Evolutionary conservation across 2,888 invertebrate genomes (phyloP).

Genomic region (Platycnemis pennipes): DNA sequence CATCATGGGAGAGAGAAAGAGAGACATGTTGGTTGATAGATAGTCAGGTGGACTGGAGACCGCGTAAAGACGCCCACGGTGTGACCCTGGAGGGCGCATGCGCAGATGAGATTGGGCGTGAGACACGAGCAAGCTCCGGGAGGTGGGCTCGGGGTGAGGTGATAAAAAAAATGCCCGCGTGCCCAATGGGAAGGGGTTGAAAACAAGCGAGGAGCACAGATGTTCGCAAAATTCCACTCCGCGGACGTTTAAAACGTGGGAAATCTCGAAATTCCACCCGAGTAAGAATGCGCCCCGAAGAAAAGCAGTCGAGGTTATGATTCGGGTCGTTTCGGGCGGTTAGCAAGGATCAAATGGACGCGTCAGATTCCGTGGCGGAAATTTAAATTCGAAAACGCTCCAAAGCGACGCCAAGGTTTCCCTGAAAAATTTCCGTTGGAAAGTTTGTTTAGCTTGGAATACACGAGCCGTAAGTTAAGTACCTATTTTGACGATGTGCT

Average conservation of each 20-base stretch:
- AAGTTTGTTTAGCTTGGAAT: not conserved
- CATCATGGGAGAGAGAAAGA: not conserved
- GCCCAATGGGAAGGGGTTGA: not conserved
- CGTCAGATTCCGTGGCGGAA: not conserved
- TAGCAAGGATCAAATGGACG: not conserved
- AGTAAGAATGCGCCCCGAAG: not conserved
- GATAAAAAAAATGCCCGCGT: not conserved
- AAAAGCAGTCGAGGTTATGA: not conserved
- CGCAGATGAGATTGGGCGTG: not conserved
- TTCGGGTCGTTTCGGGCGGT: not conserved
- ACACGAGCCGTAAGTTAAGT: too few species aligned
- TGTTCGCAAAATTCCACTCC: not conserved
- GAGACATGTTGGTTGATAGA: too few species aligned
- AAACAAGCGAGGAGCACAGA: not conserved
- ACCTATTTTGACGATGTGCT: too few species aligned
- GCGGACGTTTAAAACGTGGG: not conserved
- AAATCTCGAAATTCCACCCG: not conserved
- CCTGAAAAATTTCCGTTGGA: not conserved
- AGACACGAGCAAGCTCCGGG: not conserved
- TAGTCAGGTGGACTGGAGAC: not conserved
- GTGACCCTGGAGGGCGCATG: slow-evolving; percentile 7
- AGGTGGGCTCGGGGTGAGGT: not conserved
- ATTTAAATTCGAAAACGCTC: not conserved
- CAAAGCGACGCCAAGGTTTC: not conserved
- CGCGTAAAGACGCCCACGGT: not conserved